A percentile compares a stretch with the other conserved stretches of the same genome.
These are phyloP conservation scores for Tetranychus truncatus DNA, from an alignment of 2,888 invertebrate species.

Conservation along the genomic window DNA sequence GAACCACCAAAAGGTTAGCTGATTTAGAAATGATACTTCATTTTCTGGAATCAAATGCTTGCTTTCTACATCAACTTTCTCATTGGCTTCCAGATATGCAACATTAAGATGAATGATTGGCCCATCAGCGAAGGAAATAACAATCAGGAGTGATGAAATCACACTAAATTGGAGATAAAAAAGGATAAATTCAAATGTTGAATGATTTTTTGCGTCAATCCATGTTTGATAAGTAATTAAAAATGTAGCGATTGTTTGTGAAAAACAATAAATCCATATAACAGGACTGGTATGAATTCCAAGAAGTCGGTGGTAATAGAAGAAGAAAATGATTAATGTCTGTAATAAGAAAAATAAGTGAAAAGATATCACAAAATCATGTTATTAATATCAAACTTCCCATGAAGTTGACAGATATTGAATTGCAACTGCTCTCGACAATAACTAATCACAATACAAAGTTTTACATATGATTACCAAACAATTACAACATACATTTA, in stretches of 20 bases:
- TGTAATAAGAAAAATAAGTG: neutral
- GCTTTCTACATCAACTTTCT: neutral
- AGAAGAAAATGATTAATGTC: neutral
- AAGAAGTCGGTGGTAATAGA: neutral
- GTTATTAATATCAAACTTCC: neutral
- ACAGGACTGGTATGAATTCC: conserved; percentile 15
- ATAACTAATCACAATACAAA: no score
- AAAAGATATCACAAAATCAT: neutral
- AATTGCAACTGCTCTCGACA: neutral
- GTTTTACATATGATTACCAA: no score
- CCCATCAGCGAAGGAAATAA: conserved; percentile 2
- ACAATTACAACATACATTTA: no score
- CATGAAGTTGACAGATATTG: neutral
- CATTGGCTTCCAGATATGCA: neutral
- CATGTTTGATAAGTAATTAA: neutral
- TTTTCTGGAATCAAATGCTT: neutral
- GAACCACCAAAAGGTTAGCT: conserved; percentile 6
- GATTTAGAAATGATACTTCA: neutral
- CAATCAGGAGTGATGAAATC: neutral
- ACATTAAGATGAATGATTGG: neutral
- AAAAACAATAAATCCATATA: conserved; percentile 18
- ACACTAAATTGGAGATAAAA: neutral
- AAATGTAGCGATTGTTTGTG: neutral
- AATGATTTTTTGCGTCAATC: neutral
- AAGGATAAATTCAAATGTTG: neutral